Base-by-base conservation (phyloP, 2,888 invertebrate species). In the Polylopha cassiicola region DNA sequence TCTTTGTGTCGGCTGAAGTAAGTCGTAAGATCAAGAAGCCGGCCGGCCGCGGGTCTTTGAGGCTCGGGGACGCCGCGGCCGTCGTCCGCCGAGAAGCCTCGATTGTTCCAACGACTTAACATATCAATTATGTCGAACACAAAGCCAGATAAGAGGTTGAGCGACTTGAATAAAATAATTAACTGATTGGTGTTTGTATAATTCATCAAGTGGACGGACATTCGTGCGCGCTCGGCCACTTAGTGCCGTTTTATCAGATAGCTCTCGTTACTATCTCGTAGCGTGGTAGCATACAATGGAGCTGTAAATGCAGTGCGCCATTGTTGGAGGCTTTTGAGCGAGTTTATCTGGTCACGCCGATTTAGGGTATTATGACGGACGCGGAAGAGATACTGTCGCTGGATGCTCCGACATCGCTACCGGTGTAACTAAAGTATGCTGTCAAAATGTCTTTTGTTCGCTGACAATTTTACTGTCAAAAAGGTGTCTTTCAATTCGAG, bases 141-240 rank as follows among this genome's bases (percentile, higher is more conserved):
- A 78, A 74, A 77, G 72, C 59, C 55, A 69, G 80, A 82, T 84
- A 81, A 75, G 68, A 67, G 57, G 50, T 73, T 75, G 82, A 82
- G 71, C 77, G 84, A 85, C 82, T 72, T 80, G 80, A 79, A 82
- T 81, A 73, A 81, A 82, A 82, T 84, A 82, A 85, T 85, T 84
- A 84, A 79, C 82, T 73, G 84, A 80, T 79, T 74, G 77, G 81
- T 82, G 76, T 84, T 82, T 84, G 81, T 84, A 80, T 84, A 82
- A 84, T 81, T 80, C 79, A 80, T 81, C 79, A 79, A 73, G 73
- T 61, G 62, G 63, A 65, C 53, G 60, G 61, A 60, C 60, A 56
- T 39, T 61, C 57, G 65, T 61, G 71, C 64, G 69, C 72, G 69
- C 60, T 48, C 51, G 66, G 64, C 77, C 81, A 81, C 82, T 82